Evolutionary conservation across 1,140 invertebrate species (phyloP).

Genomic region (Agrilus planipennis): DNA sequence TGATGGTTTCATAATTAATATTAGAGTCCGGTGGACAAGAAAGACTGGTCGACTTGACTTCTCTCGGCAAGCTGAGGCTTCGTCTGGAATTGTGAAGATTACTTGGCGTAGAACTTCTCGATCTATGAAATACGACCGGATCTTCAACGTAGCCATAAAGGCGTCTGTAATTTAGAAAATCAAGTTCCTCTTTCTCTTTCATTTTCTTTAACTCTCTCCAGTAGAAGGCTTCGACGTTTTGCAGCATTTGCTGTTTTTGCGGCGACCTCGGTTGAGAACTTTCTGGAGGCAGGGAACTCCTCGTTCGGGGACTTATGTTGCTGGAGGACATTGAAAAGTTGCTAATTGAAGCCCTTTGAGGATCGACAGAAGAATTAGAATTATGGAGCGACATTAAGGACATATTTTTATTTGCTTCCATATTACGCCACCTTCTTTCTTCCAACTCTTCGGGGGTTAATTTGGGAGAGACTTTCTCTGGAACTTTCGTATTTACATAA

Average conservation of each 20-base stretch:
- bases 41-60: constrained; percentile 6
- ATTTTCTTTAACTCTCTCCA: constrained; percentile 47
- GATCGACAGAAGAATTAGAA: too few species aligned
- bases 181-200: constrained; percentile 41
- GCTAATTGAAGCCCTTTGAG: too few species aligned
- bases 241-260: constrained; percentile 34
- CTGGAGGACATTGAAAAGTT: too few species aligned
- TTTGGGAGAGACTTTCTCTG: too few species aligned
- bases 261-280: too few species aligned
- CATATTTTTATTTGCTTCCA: too few species aligned
- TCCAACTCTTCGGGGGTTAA: too few species aligned
- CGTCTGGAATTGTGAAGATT: constrained; percentile 17
- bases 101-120: constrained; percentile 21
- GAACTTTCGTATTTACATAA: too few species aligned
- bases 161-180: constrained; percentile 28
- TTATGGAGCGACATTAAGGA: too few species aligned
- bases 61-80: constrained; percentile 30
- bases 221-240: constrained; percentile 45
- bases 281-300: too few species aligned
- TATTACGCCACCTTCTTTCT: too few species aligned
- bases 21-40: background rate
- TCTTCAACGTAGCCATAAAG: constrained; percentile 26
- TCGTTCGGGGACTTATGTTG: too few species aligned
- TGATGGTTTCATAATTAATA: background rate
- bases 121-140: constrained; percentile 17